Base-by-base conservation (phyloP, 2,888 invertebrate species). In the Pterostichus madidus region DNA sequence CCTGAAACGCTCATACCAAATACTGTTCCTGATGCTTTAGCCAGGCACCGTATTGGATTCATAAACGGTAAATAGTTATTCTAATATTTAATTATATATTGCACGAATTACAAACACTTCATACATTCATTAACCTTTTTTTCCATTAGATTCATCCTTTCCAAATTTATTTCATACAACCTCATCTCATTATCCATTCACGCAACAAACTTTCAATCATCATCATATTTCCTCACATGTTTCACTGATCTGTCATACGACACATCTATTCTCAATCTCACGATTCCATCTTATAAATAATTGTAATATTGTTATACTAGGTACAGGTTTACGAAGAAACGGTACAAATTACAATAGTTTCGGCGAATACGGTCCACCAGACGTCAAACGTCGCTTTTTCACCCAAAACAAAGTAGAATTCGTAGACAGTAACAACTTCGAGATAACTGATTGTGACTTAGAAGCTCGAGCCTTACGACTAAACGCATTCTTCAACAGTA, bases 361-460 rank as follows among this genome's bases (percentile, higher is more conserved):
- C 59, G 86, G 87, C 49, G 89, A 90, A 53, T 88, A 86, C 78
- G 89, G 89, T 13, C 87, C 89, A 46, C 87, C 89, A 8, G 85
- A 88, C 80, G 84, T 88, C 3, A 90, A 90, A 85, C 87, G 90
- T 35, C 86, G 90, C 4, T 88, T 88, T 80, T 84, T 89, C 39
- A 80, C 86, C n/a, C 64, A 44, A 24, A 84, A 80, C 15, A 84
- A 84, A 59, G 73, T 84, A 2, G 84, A 84, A 49, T 84, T 84
- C 59, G 75, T 84, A 0, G 84, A 84, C 13, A 64, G 64, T 6
- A 84, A 84, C 8, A 76, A 76, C 32, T 84, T 71, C 80, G 79
- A 82, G 3, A 64, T 84, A 31, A 44, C 77, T 15, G 84, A 84
- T 10, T 82, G 71, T 77, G 84, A 84, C 76, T 82, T 84, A 59